Evolutionary conservation across 2,888 invertebrate genomes (phyloP), one percentile per base, ranked within the genome.

Genomic region (Operophtera brumata): DNA sequence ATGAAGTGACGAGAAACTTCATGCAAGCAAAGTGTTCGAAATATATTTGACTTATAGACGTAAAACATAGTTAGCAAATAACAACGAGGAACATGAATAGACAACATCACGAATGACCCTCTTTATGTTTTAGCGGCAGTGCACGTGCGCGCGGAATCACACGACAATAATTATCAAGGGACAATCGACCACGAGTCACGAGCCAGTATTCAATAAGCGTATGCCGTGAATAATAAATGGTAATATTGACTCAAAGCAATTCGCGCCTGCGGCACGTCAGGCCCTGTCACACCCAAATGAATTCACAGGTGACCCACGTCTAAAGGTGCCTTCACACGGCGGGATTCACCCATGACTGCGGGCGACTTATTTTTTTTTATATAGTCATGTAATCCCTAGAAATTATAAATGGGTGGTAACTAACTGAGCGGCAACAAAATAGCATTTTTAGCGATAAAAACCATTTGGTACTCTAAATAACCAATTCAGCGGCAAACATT

Each of bases 161-260:
- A 85, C 84, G 84, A 86, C 79, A 71, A 64, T 78, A 80, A 83
- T 80, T 80, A 81, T 75, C 69, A 57, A 66, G 65, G 65, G 70
- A 86, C 86, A 85, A 86, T 85, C 80, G 79, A 75, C 72, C 74
- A 62, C 75, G 67, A 80, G 85, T 87, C 89, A 89, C 88, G 89
- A 83, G 66, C 61, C 61, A 57, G 62, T 68, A 72, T 74, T 77
- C 72, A 71, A 80, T 79, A 71, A 70, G 64, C 69, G 74, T 76
- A 77, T 75, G 72, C 68, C 61, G 65, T 80, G 86, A 84, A 88
- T 88, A 84, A 77, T 78, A 73, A 57, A 86, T 79, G 71, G 57
- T 68, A 65, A 75, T 71, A 76, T 69, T 67, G 67, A 71, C 66
- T 71, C 66, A 46, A 58, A 61, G 54, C 54, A 59, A 59, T 64